Conservation (phyloP, 2,797 vertebrate genomes). For the Parambassis ranga region DNA sequence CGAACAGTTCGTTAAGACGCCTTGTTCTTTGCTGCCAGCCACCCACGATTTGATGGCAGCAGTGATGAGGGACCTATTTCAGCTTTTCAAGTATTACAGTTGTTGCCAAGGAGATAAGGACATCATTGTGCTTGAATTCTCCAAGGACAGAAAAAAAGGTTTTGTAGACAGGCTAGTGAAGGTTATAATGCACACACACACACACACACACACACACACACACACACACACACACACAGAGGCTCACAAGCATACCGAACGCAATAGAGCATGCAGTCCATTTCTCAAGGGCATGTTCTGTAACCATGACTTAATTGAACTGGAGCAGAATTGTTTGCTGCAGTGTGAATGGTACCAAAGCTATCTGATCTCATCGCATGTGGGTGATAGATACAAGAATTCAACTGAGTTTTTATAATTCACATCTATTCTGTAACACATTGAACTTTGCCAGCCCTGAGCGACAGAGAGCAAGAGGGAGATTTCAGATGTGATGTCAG, state of each 20-base stretch:
- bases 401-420: slow-evolving; percentile 20
- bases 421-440: not conserved
- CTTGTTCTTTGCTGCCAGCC: slow-evolving; percentile 63
- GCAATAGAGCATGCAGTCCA: slow-evolving; percentile 70
- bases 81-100: slow-evolving; percentile 78
- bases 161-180: slow-evolving; percentile 70
- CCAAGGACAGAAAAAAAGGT: slow-evolving; percentile 71
- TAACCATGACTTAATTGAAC: slow-evolving; percentile 72
- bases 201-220: slow-evolving; percentile 5
- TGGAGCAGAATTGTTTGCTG: slow-evolving; percentile 63
- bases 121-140: slow-evolving; percentile 77
- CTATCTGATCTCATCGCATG: slow-evolving; percentile 46
- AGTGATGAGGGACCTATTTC: slow-evolving; percentile 73
- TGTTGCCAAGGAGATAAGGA: slow-evolving; percentile 81
- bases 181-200: slow-evolving; percentile 59
- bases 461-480: not conserved
- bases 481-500: slow-evolving; percentile 18
- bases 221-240: slow-evolving; percentile 11
- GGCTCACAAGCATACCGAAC: slow-evolving; percentile 24
- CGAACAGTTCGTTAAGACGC: slow-evolving; percentile 62
- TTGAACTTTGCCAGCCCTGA: slow-evolving; percentile 16
- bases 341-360: slow-evolving; percentile 49
- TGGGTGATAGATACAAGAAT: slow-evolving; percentile 27
- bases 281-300: slow-evolving; percentile 76
- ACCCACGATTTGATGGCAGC: slow-evolving; percentile 74